These are phyloP conservation scores for Acanthosepion pharaonis DNA, from an alignment of 2,888 invertebrate genomes.

Conservation along the genomic window DNA sequence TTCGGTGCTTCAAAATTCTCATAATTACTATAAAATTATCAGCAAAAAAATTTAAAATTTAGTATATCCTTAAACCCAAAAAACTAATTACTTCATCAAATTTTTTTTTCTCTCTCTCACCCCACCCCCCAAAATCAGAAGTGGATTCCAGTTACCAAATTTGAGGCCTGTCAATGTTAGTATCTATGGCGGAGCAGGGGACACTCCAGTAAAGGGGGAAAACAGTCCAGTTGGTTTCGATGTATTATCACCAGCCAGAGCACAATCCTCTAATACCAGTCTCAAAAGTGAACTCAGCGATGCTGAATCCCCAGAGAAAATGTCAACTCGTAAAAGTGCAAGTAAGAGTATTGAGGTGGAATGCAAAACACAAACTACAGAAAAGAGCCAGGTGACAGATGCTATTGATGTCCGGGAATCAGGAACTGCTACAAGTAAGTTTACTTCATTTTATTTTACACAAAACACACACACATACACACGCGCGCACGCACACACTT, in stretches of 20 bases:
- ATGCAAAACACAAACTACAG: slow-evolving; percentile 60
- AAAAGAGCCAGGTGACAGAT: slow-evolving; percentile 70
- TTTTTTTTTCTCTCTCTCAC: background rate
- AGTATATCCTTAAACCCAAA: no score
- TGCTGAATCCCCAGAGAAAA: slow-evolving; percentile 62
- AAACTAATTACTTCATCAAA: background rate
- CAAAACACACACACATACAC: no score
- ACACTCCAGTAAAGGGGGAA: slow-evolving; percentile 79
- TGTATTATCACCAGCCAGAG: slow-evolving; percentile 69
- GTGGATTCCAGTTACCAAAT: slow-evolving; percentile 68
- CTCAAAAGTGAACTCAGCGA: slow-evolving; percentile 72
- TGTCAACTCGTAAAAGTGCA: slow-evolving; percentile 50
- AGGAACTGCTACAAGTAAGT: slow-evolving; percentile 67
- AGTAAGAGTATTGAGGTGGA: slow-evolving; percentile 52
- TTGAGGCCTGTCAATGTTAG: slow-evolving; percentile 66
- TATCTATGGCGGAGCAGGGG: slow-evolving; percentile 69
- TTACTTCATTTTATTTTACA: slow-evolving; percentile 34
- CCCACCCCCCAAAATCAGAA: slow-evolving; percentile 53
- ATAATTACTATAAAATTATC: no score
- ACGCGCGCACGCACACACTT: no score
- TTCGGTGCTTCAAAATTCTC: no score
- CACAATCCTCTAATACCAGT: slow-evolving; percentile 70
- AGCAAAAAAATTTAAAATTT: background rate
- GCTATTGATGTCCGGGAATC: slow-evolving; percentile 62
- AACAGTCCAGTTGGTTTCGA: slow-evolving; percentile 75